Base-by-base conservation (phyloP, 35 echinoderm and acorn worm genomes). In the Hemicentrotus pulcherrimus region DNA sequence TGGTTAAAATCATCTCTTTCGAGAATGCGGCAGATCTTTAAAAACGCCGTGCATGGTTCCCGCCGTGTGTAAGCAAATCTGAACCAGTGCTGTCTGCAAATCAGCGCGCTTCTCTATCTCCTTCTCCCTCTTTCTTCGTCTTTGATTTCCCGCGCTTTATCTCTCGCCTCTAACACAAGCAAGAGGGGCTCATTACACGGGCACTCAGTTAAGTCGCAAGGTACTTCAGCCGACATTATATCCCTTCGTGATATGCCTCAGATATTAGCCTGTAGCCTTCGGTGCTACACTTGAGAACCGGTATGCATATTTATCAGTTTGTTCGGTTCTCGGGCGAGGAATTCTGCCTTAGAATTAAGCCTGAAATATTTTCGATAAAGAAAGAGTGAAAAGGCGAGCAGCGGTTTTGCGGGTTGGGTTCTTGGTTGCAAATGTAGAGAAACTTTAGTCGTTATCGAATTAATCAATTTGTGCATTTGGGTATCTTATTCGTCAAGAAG, bases 241-340 rank as follows among this genome's bases (percentile, higher is more conserved):
- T 93, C 91, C 48, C 48, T 31, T n/a, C 30, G 91, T 47, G 91
- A 93, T 93, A 93, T 47, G 91, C 47, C 45, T 93, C 14, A 58
- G 46, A 31, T 47, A 58, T 93, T 46, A 58, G n/a, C 46, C 48
- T 31, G 11, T n/a, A 50, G 91, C 91, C 91, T 93, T 93, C 91
- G 47, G 91, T 52, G 7, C 15, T 93, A n/a, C 91, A 93, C 91
- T 93, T 93, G 91, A 93, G 91, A 93, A 47, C 32, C 45, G 22
- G 91, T 47, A 93, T 93, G 91, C 91, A 93, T 93, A 93, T 93
- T 93, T 55, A 93, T 93, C 91, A 93, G 91, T 93, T 93, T 93
- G 41, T 47, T 93, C 91, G 91, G 91, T 47, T 93, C 46, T 31
- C 48, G 48, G 91, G 91, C 91, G 45, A 50, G 91, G 18, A 93